A percentile compares a stretch with the other conserved stretches of the same genome.
phyloP scores from a whole-genome alignment of 2,113 vertebrate species.

The Nyctibius bracteatus region DNA sequence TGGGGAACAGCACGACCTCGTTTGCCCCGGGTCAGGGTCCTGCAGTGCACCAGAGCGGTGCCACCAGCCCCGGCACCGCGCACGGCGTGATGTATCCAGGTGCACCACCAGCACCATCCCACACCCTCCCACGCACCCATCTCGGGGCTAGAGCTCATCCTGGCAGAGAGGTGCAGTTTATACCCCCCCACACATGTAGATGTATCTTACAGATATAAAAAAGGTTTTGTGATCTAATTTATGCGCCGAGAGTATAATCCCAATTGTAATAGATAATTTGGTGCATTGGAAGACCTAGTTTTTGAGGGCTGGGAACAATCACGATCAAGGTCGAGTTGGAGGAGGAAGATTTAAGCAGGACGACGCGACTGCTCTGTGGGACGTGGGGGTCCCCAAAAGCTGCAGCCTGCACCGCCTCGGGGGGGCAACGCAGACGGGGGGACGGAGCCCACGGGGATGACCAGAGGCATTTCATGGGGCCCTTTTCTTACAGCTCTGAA shows the following conservation, averaged over 20 bases:
- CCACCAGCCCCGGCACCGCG: neutral
- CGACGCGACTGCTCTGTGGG: neutral
- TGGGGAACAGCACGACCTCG: neutral
- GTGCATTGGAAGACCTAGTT: slow-evolving; percentile 37
- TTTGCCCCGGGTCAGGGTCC: neutral
- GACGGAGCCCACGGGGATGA: neutral
- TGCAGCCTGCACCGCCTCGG: neutral
- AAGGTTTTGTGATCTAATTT: neutral
- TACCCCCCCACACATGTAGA: neutral
- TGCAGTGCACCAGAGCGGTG: rapidly evolving
- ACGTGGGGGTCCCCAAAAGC: neutral
- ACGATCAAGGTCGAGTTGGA: neutral
- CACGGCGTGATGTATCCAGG: rapidly evolving
- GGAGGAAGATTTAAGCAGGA: neutral
- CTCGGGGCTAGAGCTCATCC: neutral
- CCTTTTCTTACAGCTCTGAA: neutral
- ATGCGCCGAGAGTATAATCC: slow-evolving; percentile 4
- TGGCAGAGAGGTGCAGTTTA: too few species aligned
- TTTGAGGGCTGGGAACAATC: neutral
- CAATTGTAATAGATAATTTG: slow-evolving; percentile 21
- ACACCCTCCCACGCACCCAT: neutral
- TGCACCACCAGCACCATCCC: neutral
- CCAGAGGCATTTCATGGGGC: too few species aligned
- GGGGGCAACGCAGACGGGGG: too few species aligned
- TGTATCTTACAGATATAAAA: neutral